phyloP scores from a whole-genome alignment of 2,113 vertebrate species.

The Corythoichthys haematopterus region DNA sequence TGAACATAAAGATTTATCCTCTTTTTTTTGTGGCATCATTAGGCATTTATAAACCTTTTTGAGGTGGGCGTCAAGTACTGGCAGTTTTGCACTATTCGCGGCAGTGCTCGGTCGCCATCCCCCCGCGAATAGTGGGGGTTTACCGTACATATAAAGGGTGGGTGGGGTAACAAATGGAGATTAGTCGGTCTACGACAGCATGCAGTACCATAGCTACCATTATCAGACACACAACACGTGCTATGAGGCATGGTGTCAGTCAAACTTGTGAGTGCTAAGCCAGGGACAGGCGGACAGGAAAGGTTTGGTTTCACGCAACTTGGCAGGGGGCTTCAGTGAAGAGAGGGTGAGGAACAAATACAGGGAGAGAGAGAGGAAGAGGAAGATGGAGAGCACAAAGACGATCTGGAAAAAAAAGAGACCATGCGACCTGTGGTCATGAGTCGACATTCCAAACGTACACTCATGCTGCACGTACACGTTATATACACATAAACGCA shows the following conservation, averaged over 20 bases:
- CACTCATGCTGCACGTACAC: slow-evolving; percentile 59
- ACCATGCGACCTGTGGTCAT: slow-evolving; percentile 66
- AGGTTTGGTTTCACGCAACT: slow-evolving; percentile 62
- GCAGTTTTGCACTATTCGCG: background rate
- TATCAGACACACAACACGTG: slow-evolving; percentile 64
- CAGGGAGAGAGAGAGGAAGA: slow-evolving; percentile 70
- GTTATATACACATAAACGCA: slow-evolving; percentile 29
- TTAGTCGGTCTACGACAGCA: slow-evolving; percentile 64
- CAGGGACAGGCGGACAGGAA: slow-evolving; percentile 62
- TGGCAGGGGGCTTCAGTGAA: slow-evolving; percentile 68
- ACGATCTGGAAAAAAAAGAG: slow-evolving; percentile 73
- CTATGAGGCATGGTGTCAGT: slow-evolving; percentile 65
- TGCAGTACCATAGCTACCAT: slow-evolving; percentile 69
- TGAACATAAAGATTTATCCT: too few species aligned
- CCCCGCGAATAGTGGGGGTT: background rate
- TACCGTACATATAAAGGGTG: background rate
- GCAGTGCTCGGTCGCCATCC: background rate
- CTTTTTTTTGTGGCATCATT: background rate
- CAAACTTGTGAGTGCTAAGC: slow-evolving; percentile 71
- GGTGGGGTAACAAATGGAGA: slow-evolving; percentile 48
- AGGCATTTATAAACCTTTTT: background rate
- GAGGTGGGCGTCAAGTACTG: background rate
- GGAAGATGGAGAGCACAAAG: slow-evolving; percentile 67
- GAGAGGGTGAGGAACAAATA: slow-evolving; percentile 72
- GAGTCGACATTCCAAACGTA: slow-evolving; percentile 63